phyloP scores from a whole-genome alignment of 2,797 vertebrate genomes.

The Darevskia mixta region DNA sequence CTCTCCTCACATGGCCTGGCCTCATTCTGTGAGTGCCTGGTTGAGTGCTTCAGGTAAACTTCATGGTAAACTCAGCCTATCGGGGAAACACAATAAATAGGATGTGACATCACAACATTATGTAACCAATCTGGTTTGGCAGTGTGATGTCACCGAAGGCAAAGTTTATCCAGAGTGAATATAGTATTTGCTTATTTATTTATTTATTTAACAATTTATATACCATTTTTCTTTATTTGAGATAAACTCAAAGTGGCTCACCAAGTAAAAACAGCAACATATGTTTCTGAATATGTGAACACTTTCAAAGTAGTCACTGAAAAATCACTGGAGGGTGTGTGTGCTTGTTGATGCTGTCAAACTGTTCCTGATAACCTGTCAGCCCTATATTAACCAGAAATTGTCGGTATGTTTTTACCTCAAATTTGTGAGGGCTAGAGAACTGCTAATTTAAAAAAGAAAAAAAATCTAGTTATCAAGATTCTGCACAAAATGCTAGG shows the following conservation, averaged over 20 bases:
- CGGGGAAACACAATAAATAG: neutral
- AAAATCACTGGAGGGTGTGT: neutral
- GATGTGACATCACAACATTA: neutral
- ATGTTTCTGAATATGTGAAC: neutral
- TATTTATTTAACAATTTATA: neutral
- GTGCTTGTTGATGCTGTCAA: neutral
- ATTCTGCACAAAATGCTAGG: neutral
- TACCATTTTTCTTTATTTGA: conserved; percentile 7
- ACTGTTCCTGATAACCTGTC: neutral
- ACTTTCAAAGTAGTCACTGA: neutral
- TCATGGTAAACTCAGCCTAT: neutral
- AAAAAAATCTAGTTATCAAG: neutral
- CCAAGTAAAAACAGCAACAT: neutral
- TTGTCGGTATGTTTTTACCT: neutral
- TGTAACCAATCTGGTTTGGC: neutral
- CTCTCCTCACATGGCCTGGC: no score
- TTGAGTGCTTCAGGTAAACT: neutral
- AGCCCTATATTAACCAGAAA: neutral
- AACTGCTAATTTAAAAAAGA: neutral
- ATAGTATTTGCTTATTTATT: neutral
- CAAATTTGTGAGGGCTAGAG: neutral
- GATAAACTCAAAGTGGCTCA: neutral
- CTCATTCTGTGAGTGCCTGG: neutral
- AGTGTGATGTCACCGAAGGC: neutral
- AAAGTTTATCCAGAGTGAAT: neutral